Evolutionary conservation across 1,140 invertebrate genomes (phyloP), one percentile per base, ranked within the genome.

Genomic region (Andricus grossulariae): DNA sequence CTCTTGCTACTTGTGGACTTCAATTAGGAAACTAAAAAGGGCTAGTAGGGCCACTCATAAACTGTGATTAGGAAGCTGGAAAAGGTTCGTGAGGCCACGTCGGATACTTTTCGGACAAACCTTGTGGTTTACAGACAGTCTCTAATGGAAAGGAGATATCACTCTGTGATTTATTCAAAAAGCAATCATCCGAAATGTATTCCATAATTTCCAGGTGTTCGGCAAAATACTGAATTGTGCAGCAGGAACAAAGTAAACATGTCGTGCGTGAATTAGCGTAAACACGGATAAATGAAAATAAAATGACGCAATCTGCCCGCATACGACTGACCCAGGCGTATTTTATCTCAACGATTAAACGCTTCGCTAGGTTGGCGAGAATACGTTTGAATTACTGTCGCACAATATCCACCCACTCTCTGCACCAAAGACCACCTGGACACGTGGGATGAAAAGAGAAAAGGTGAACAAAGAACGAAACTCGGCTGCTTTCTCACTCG

Each of bases 281-380:
- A 54, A 54, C 52, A 18, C 52, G 16, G 52, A 19, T 54, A 10
- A 54, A 54, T 54, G 52, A 54, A 54, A 54, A 54, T 19, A 54
- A 57, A 57, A 57, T 57, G 55, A 57, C 21, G 19, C 18, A 10
- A 57, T 21, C 55, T 21, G 39, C 60, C 60, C 60, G 60, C 25
- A 66, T 66, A 60, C 32, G 57, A 60, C 57, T 60, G 57, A 60
- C 57, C 57, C 57, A 66, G 39, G 25, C 25, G 25, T 66, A 15
- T 66, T 66, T 66, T 66, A 66, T 66, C 60, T 66, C 60, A 66
- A 66, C 60, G 32, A 66, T 66, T 66, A 66, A 66, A 45, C 60
- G 60, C 60, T 45, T 66, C 16, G 60, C 60, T 66, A n/a, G 25
- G 32, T 66, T 16, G 12, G 21, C 25, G 60, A 66, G 60, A n/a